Percentiles rank a stretch among this genome's conserved stretches.
Evolutionary conservation across 2,888 invertebrate species (phyloP).

Genomic region (Ptychoptera contaminata): DNA sequence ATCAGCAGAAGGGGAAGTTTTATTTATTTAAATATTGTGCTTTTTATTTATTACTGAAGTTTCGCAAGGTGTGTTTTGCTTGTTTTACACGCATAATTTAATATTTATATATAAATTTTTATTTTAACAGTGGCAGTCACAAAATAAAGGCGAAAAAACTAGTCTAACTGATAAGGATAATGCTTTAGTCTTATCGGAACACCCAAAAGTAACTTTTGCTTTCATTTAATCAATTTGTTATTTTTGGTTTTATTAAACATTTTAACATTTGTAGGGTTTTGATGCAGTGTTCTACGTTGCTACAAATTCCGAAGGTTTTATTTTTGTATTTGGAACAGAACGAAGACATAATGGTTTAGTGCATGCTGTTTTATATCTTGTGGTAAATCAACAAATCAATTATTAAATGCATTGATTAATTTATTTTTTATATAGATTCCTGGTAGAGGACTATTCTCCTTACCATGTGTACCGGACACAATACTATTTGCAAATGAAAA

Average conservation of each 20-base stretch:
- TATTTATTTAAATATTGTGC: too few species aligned
- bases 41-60: too few species aligned
- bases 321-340: constrained; percentile 49
- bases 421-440: constrained; percentile 34
- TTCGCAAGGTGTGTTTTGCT: too few species aligned
- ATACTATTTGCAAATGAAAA: constrained; percentile 34
- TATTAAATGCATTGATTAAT: too few species aligned
- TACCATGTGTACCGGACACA: constrained; percentile 55
- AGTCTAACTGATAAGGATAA: not conserved
- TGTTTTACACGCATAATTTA: too few species aligned
- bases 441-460: constrained; percentile 48
- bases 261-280: constrained; percentile 35
- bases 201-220: not conserved
- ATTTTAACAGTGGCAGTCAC: too few species aligned
- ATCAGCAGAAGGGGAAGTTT: too few species aligned
- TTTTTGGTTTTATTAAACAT: not conserved
- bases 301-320: constrained; percentile 42
- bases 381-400: too few species aligned
- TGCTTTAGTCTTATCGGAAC: not conserved
- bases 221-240: not conserved
- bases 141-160: not conserved
- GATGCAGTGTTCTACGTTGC: constrained; percentile 69
- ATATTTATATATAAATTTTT: too few species aligned
- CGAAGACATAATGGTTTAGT: constrained; percentile 47
- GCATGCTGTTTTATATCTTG: constrained; percentile 49